Conservation (phyloP, 2,797 vertebrate species). For the Cheirogaleus major region DNA sequence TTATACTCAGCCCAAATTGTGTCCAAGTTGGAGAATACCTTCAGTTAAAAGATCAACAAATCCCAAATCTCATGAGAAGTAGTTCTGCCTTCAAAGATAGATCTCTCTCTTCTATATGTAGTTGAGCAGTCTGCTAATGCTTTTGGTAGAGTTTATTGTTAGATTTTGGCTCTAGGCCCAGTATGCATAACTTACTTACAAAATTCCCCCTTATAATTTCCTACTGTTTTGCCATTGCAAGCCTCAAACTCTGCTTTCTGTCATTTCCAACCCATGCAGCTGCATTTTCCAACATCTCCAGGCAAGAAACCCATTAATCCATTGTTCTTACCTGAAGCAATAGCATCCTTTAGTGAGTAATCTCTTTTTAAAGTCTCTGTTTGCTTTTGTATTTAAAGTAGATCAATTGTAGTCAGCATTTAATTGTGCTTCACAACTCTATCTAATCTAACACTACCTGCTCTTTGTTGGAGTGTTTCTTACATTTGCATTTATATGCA, state of each 20-base stretch:
- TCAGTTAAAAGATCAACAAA: background rate
- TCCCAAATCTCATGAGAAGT: background rate
- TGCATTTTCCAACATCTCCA: background rate
- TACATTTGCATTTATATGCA: background rate
- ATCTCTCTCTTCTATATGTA: background rate
- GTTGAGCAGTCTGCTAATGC: background rate
- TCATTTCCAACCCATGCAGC: background rate
- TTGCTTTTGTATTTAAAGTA: conserved; percentile 11
- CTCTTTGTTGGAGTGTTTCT: background rate
- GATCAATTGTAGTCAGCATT: background rate
- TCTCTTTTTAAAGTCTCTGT: background rate
- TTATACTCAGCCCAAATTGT: background rate
- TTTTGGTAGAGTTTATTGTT: background rate
- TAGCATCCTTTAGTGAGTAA: background rate
- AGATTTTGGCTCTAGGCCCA: background rate
- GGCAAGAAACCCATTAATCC: background rate
- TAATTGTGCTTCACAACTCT: background rate
- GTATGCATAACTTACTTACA: background rate
- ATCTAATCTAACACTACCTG: background rate
- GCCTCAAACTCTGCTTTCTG: background rate
- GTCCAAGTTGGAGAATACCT: background rate
- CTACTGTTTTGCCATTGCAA: background rate
- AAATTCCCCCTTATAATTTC: background rate
- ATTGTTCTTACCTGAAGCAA: background rate
- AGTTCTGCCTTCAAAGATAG: background rate